Conservation (phyloP, 2,888 invertebrate species). For the Rapana venosa region DNA sequence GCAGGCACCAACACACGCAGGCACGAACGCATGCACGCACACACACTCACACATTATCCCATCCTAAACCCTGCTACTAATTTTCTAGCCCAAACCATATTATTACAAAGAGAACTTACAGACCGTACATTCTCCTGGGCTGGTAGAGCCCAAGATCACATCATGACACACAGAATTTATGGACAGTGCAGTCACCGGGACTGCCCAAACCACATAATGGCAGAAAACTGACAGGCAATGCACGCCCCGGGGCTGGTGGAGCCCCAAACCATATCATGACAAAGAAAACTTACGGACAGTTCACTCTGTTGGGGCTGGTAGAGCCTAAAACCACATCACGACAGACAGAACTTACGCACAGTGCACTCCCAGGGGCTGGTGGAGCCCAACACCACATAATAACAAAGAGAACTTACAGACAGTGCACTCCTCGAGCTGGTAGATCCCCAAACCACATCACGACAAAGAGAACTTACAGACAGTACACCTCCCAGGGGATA, state of each 20-base stretch:
- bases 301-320: conserved; percentile 80
- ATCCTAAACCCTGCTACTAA: too few relatives aligned
- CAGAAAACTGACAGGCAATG: conserved; percentile 51
- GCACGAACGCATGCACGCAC: not conserved
- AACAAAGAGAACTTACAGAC: not conserved
- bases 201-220: too few relatives aligned
- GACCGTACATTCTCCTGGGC: not conserved
- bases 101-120: too few relatives aligned
- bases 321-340: conserved; percentile 82
- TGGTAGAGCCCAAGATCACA: not conserved
- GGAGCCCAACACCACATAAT: too few relatives aligned
- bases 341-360: conserved; percentile 49
- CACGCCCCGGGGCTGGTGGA: conserved; percentile 82
- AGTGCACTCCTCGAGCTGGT: not conserved
- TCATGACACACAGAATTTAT: not conserved
- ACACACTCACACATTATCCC: not conserved
- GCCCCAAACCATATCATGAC: conserved; percentile 73
- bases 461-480: conserved; percentile 49
- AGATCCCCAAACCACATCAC: too few relatives aligned
- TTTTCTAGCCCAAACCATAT: too few relatives aligned
- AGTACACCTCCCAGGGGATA: conserved; percentile 74
- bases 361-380: conserved; percentile 80
- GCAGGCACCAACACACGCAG: not conserved
- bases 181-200: too few relatives aligned
- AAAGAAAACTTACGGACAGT: conserved; percentile 51